Conservation (phyloP, 2,888 invertebrate species). For the Alcis repandata region DNA sequence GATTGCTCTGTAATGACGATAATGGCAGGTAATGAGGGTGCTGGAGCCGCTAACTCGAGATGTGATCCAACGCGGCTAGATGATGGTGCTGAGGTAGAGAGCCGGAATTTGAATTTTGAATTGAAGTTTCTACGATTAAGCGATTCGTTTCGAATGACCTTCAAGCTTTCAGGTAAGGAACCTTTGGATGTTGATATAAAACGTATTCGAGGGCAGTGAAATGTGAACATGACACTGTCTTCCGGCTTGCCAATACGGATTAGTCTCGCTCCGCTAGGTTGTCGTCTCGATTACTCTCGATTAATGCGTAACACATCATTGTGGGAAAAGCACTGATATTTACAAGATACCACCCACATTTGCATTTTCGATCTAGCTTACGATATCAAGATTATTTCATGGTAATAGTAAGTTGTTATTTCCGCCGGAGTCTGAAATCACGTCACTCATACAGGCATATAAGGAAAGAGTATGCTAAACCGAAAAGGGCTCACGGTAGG, state of each 20-base stretch:
- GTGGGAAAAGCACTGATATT: too few relatives aligned
- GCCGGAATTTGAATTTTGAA: constrained; percentile 16
- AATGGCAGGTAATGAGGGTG: constrained; percentile 32
- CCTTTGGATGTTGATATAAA: not conserved
- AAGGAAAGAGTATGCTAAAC: too few relatives aligned
- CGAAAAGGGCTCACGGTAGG: too few relatives aligned
- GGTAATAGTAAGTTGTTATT: too few relatives aligned
- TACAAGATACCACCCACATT: not conserved
- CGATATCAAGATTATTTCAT: too few relatives aligned
- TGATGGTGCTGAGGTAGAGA: constrained; percentile 7
- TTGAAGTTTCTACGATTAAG: constrained; percentile 1
- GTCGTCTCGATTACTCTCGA: constrained; percentile 20
- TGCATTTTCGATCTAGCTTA: not conserved
- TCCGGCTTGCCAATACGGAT: constrained; percentile 25
- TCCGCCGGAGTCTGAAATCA: too few relatives aligned
- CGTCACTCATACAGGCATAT: too few relatives aligned
- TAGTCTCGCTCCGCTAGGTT: constrained; percentile 13
- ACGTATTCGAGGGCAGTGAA: not conserved
- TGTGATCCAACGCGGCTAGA: constrained; percentile 12
- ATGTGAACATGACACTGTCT: constrained; percentile 18
- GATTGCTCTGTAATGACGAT: constrained; percentile 38
- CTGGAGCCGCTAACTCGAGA: constrained; percentile 29
- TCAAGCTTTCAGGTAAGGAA: not conserved
- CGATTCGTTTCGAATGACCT: not conserved
- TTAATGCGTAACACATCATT: constrained; percentile 4